Evolutionary conservation across 1,140 invertebrate genomes (phyloP).

Genomic region (Pogonomyrmex barbatus): DNA sequence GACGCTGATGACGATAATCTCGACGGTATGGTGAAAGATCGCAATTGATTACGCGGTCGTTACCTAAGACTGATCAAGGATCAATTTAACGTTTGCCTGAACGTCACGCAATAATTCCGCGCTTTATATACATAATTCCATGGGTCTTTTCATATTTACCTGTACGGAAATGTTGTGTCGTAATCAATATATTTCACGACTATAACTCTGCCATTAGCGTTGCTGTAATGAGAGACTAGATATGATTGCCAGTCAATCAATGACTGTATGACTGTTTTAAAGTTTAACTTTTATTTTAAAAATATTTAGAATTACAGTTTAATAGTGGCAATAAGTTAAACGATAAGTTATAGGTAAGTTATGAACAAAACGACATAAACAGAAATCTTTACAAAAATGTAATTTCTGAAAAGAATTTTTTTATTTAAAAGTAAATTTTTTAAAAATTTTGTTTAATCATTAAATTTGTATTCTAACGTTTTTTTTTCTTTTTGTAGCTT

Average conservation of each 20-base stretch:
- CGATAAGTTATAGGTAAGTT: too few species aligned
- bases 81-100: conserved; percentile 47
- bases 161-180: conserved; percentile 4
- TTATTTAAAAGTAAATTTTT: too few species aligned
- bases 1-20: conserved; percentile 58
- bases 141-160: conserved; percentile 37
- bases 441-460: too few species aligned
- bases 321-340: too few species aligned
- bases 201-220: background rate
- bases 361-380: too few species aligned
- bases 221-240: background rate
- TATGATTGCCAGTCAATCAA: conserved; percentile 1
- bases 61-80: conserved; percentile 55
- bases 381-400: too few species aligned
- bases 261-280: background rate
- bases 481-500: too few species aligned
- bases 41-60: conserved; percentile 32
- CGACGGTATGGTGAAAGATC: conserved; percentile 55
- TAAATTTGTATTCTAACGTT: too few species aligned
- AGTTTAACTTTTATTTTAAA: background rate
- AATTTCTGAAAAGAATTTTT: too few species aligned
- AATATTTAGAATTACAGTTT: too few species aligned
- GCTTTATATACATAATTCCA: conserved; percentile 36
- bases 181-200: conserved; percentile 41
- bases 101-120: conserved; percentile 35